Evolutionary conservation across 2,797 vertebrate genomes (phyloP), one percentile per base, ranked within the genome.

Genomic region (Rhinella marina): DNA sequence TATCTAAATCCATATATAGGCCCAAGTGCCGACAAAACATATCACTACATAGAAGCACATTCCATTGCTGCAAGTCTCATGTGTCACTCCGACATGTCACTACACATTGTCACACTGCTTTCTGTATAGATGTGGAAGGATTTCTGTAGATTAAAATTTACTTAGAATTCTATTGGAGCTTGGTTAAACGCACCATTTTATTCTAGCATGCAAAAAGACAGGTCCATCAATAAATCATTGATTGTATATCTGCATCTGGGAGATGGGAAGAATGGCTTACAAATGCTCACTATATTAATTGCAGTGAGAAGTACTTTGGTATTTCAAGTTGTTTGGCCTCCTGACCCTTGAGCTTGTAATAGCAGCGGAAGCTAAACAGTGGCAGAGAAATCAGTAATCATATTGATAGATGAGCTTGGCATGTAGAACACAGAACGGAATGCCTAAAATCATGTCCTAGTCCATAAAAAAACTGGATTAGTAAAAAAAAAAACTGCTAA

Each of bases 321-420:
- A 80, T 80, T 80, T 80, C 54, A 59, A 80, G 77, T 80, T 80
- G 56, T 80, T 80, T 80, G 54, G 27, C 77, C 25, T 57, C 54
- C 56, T 61, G 77, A 80, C 27, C 77, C 56, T 56, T 21, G 77
- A 80, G 27, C 56, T 80, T 80, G 54, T 80, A 80, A 80, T 80
- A 80, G 54, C 73, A n/a, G 48, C 48, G 48, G 21, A 76, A 52
- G 54, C n/a, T 54, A 75, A 50, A 52, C 41, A 41, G 48, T 76
- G 73, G 73, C 21, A 54, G 48, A 52, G 13, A 54, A 76, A 76
- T 54, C 48, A 25, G 48, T 52, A 76, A 52, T 54, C 48, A 76
- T 76, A 76, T 76, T 25, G 73, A 76, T 76, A 76, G 73, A 76
- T 75, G 72, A 75, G 72, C 72, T 11, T 50, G 72, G 72, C 72